phyloP scores from a whole-genome alignment of 2,888 invertebrate species.

The Chrysodeixis includens region DNA sequence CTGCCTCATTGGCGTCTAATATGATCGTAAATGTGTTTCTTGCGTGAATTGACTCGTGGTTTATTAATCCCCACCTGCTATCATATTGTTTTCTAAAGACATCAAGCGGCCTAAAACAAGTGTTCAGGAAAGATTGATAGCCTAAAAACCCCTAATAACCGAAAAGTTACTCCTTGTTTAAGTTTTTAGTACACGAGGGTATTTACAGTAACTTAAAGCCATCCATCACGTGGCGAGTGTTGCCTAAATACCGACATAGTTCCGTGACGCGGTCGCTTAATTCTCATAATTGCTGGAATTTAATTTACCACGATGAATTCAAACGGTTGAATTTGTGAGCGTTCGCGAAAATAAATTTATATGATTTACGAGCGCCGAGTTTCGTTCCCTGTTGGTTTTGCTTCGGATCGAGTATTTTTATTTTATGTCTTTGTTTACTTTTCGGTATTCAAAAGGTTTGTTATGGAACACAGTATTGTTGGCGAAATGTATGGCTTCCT shows the following conservation, averaged over 20 bases:
- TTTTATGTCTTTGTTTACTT: slow-evolving; percentile 49
- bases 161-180: not conserved
- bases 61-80: not conserved
- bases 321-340: slow-evolving; percentile 24
- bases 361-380: slow-evolving; percentile 42
- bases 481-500: slow-evolving; percentile 19
- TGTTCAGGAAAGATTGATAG: not conserved
- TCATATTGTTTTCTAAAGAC: not conserved
- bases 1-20: slow-evolving; percentile 6
- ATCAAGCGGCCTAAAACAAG: no score
- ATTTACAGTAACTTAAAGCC: slow-evolving; percentile 10
- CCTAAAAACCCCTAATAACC: not conserved
- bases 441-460: slow-evolving; percentile 11
- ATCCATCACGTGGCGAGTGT: slow-evolving; percentile 30
- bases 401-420: slow-evolving; percentile 42
- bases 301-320: slow-evolving; percentile 50
- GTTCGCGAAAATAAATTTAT: slow-evolving; percentile 30
- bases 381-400: slow-evolving; percentile 30
- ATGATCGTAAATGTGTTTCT: slow-evolving; percentile 9
- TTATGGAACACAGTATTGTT: slow-evolving; percentile 12
- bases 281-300: slow-evolving; percentile 53
- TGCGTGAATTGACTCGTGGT: slow-evolving; percentile 23
- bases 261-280: slow-evolving; percentile 42
- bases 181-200: not conserved
- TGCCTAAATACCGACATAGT: slow-evolving; percentile 30